A percentile compares a stretch with the other conserved stretches of the same genome.
phyloP scores from a whole-genome alignment of 2,888 invertebrate genomes.

The Tetheella fluctuosa region DNA sequence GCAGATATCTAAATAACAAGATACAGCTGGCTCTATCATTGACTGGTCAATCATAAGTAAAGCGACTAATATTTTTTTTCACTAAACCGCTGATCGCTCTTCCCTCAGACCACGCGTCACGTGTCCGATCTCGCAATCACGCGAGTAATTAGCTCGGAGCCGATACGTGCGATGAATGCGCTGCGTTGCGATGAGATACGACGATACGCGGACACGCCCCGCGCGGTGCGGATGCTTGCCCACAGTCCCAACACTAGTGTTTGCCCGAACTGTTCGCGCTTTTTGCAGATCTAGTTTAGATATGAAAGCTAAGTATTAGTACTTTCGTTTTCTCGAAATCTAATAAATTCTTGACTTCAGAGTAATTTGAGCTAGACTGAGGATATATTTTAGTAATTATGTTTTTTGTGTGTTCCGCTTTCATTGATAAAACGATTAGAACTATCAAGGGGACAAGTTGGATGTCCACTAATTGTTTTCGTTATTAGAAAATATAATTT shows the following conservation, averaged over 20 bases:
- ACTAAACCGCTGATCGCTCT: conserved; percentile 8
- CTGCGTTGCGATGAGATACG: conserved; percentile 20
- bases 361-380: background rate
- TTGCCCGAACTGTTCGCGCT: background rate
- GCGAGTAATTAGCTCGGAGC: conserved; percentile 49
- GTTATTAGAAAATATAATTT: too few species aligned
- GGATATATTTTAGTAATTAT: too few species aligned
- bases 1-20: too few species aligned
- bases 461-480: too few species aligned
- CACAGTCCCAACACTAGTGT: background rate
- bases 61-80: background rate
- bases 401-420: too few species aligned
- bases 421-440: too few species aligned
- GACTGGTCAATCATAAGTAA: too few species aligned
- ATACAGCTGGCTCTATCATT: too few species aligned
- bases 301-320: background rate
- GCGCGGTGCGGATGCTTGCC: background rate
- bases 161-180: conserved; percentile 49
- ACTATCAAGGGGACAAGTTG: too few species aligned
- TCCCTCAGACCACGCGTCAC: conserved; percentile 10
- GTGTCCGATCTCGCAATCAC: conserved; percentile 39
- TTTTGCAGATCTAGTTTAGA: background rate
- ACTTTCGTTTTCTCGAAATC: background rate
- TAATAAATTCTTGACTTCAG: background rate
- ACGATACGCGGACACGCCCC: conserved; percentile 13